Base-by-base conservation (phyloP, 2,797 vertebrate genomes). In the Brachymystax lenok region DNA sequence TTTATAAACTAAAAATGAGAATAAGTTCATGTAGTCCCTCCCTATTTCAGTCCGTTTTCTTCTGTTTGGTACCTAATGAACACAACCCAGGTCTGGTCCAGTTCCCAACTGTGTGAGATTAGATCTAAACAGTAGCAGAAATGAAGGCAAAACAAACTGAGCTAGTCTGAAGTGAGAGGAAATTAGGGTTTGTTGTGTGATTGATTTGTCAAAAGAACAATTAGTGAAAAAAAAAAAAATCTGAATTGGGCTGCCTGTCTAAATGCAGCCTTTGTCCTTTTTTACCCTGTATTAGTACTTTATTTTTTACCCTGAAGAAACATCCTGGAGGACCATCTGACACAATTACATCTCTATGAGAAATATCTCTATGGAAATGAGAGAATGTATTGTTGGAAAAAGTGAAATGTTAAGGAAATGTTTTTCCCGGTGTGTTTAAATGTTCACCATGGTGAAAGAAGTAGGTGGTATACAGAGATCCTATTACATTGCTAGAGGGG, bases 41-140 rank as follows among this genome's bases (percentile, higher is more conserved):
- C 40, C 40, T 46, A 2, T 46, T 12, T 46, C 10, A 46, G 40
- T 46, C 40, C 2, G 0, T 12, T 12, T 46, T 46, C 40, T 46
- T 46, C 40, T 46, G 10, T 46, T 40, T 46, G 40, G 40, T 46
- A 12, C 40, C 40, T 46, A 46, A 46, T 46, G 10, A 12, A 46
- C 40, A 46, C 40, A 46, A 46, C 40, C 10, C 40, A 46, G 10
- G 16, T 12, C 8, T 3, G 59, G 21, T 63, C 28, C 16, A 16
- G 27, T 30, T 67, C 28, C 64, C 28, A 16, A 67, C 28, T 17
- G 27, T 17, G 16, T 46, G 2, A 19, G 82, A 90, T 86, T 79
- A 79, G 78, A 73, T 74, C 71, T 68, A 72, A 61, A 79, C 17
- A 67, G 79, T 74, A 76, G 56, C 66, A 79, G 80, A 79, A 77